Base-by-base conservation (phyloP, 35 echinoderm and acorn worm species). In the Lytechinus variegatus region DNA sequence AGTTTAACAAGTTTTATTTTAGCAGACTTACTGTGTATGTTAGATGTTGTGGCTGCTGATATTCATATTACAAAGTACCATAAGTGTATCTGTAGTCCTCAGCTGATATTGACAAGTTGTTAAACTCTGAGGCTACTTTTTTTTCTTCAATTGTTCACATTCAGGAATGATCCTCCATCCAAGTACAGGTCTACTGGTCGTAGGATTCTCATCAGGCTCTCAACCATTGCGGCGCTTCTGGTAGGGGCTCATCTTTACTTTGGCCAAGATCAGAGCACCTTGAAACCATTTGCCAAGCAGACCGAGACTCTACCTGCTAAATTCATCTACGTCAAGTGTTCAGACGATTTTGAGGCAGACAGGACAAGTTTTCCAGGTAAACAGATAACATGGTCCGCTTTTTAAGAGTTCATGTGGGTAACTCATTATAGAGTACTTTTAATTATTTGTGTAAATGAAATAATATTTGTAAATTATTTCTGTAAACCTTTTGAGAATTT, bases 241-340 rank as follows among this genome's bases (percentile, higher is more conserved):
- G 54, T 93, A 24, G 92, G 92, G 10, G 92, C 92, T 55, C 92
- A 93, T 93, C 54, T 93, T 10, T 93, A 93, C 92, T 93, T 93
- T 93, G 55, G 53, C n/a, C 92, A 54, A 57, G 55, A 10, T 24
- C 28, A 93, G 10, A 55, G 53, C 9, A 19, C n/a, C 19, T 24
- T 93, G 9, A 93, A 27, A 54, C 92, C 92, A 10, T 57, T 93
- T 55, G 92, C 92, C 92, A 93, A 27, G 28, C 92, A 93, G 55
- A 55, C 92, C 3, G 92, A 93, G 53, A 93, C n/a, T 27, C 29
- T 93, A 13, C 55, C 92, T 27, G 92, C 92, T 21, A 93, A 93
- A 44, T 93, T 93, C 27, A 44, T 54, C 52, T 54, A 93, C 54
- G 54, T 93, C 52, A 93, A 93, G n/a, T 93, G 92, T 54, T 93